Evolutionary conservation across 2,113 vertebrate genomes (phyloP), one percentile per base, ranked within the genome.

Genomic region (Tenrec ecaudatus): DNA sequence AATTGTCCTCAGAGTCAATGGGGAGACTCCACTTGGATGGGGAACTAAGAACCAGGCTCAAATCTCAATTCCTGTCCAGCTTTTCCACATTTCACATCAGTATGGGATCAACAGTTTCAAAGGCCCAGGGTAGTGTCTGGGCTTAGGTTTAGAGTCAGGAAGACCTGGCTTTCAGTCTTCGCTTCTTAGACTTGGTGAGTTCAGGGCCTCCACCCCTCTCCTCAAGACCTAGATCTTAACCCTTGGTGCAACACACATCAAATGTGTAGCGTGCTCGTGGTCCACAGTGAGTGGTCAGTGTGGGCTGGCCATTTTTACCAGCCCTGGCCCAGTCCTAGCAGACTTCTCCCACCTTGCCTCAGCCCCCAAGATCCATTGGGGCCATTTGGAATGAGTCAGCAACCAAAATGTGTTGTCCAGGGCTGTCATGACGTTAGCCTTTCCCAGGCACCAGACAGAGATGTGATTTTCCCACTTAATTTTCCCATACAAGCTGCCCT

Each of bases 261-360:
- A n/a, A n/a, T 0, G 15, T 6, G 3, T 0, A 12, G 58, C 60
- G 29, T 27, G 19, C 6, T 27, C 11, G 33, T 0, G 4, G 40
- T 57, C 40, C 15, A 1, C 0, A 0, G 36, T 0, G 1, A 33
- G 29, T 1, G 3, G 69, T 57, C 10, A 1, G 1, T 20, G 2
- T 0, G 0, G 5, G 4, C 1, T 4, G 19, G 47, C 4, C 17
- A 75, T 33, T 73, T 40, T 20, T 31, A 6, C 5, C 1, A 1
- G 33, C 6, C 4, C 31, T 6, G 6, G 9, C 12, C 47, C 47
- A 53, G 47, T 53, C 47, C 0, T 22, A 20, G 43, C 27, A 47
- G 58, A 69, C 25, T 33, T 66, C 22, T 64, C 58, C 77, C 47
- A 17, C 25, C 11, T 62, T 47, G 47, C 47, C 78, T 20, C 5